phyloP scores from a whole-genome alignment of 2,888 invertebrate genomes.

The Deladenus siricidicola region DNA sequence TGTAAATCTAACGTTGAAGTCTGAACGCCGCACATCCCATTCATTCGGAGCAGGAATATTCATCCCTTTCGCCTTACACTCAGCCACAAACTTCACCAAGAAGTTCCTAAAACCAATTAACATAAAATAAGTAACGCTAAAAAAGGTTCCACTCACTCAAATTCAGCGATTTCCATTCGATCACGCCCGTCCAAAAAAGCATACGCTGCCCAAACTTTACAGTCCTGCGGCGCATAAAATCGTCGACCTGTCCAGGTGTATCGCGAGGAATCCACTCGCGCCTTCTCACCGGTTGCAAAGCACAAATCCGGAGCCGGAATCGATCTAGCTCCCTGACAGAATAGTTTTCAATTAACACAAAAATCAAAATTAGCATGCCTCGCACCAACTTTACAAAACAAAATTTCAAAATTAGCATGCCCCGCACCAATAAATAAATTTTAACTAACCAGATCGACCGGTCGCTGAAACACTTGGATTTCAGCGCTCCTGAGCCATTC shows the following conservation, averaged over 20 bases:
- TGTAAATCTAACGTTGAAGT: background rate
- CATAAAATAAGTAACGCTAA: background rate
- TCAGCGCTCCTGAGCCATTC: background rate
- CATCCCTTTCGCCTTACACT: background rate
- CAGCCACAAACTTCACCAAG: background rate
- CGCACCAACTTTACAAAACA: too few species aligned
- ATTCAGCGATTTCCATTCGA: background rate
- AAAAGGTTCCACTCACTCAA: background rate
- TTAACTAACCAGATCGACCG: constrained; percentile 1
- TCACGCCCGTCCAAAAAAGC: background rate
- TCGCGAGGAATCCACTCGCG: background rate
- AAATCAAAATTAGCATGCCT: constrained; percentile 3
- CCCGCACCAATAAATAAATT: background rate
- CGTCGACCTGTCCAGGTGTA: background rate
- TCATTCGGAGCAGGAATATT: background rate
- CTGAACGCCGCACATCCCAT: background rate
- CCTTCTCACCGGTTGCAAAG: background rate
- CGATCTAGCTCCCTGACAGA: constrained; percentile 1
- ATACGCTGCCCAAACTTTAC: background rate
- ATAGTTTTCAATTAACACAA: background rate
- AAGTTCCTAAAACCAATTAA: background rate
- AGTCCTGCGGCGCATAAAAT: background rate
- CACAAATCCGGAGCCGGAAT: constrained; percentile 6
- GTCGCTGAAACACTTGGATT: constrained; percentile 1
- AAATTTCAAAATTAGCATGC: background rate